Conservation (phyloP, 2,113 vertebrate species). For the Heteronetta atricapilla region DNA sequence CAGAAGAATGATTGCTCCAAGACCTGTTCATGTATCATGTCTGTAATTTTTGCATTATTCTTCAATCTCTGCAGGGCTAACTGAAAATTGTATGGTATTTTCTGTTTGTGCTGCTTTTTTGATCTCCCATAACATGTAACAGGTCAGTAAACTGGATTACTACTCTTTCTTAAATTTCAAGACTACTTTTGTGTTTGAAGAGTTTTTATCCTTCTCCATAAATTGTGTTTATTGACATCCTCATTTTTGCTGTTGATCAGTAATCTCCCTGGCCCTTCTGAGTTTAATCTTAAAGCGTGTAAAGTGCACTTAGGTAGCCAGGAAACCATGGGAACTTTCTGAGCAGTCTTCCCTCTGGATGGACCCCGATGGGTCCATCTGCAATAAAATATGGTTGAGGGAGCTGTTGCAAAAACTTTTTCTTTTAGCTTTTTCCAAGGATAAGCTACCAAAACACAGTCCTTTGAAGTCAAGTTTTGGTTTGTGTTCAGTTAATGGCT, state of each 20-base stretch:
- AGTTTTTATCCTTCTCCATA: neutral
- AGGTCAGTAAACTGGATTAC: neutral
- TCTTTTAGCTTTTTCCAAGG: neutral
- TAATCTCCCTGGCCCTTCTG: neutral
- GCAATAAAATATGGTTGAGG: neutral
- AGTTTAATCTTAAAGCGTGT: fast-evolving
- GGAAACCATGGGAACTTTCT: neutral
- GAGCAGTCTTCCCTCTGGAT: neutral
- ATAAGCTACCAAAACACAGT: neutral
- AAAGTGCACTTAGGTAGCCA: neutral
- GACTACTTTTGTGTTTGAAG: neutral
- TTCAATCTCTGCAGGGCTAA: neutral
- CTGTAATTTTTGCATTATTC: neutral
- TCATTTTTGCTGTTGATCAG: neutral
- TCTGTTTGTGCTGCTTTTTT: neutral
- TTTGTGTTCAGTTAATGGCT: neutral
- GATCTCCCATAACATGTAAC: neutral
- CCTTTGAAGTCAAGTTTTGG: neutral
- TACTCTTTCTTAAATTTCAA: neutral
- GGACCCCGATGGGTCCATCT: too few species aligned
- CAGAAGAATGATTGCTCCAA: neutral
- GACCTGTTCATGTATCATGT: neutral
- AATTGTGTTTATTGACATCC: neutral
- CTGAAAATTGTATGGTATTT: neutral
- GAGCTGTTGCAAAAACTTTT: neutral